phyloP scores from a whole-genome alignment of 2,113 vertebrate genomes.

The Barnardius zonarius region DNA sequence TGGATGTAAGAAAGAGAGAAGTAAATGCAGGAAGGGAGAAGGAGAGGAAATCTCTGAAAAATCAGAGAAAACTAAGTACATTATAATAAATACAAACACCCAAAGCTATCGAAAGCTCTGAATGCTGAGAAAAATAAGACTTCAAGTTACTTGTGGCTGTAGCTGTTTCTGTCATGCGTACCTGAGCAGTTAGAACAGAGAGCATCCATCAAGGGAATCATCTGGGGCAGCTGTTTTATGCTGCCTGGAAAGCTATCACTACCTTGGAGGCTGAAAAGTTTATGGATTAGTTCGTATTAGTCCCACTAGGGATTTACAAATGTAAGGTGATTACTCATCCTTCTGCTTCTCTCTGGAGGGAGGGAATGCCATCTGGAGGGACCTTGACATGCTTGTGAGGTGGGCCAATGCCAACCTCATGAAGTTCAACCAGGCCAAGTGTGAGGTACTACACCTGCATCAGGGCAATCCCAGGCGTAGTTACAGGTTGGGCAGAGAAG shows the following conservation, averaged over 20 bases:
- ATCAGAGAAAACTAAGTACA: background rate
- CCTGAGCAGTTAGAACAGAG: background rate
- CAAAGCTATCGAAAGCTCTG: background rate
- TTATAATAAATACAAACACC: background rate
- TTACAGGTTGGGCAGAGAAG: background rate
- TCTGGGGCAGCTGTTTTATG: rapidly evolving
- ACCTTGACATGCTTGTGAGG: background rate
- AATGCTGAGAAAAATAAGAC: background rate
- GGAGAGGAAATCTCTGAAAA: background rate
- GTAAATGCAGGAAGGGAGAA: background rate
- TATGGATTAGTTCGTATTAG: background rate
- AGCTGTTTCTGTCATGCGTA: background rate
- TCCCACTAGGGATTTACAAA: background rate
- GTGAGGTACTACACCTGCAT: background rate
- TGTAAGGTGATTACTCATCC: background rate
- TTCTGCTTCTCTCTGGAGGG: background rate
- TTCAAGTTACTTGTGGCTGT: rapidly evolving
- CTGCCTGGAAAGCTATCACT: background rate
- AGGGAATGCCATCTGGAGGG: background rate
- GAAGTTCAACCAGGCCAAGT: background rate
- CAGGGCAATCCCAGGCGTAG: background rate
- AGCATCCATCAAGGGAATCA: rapidly evolving
- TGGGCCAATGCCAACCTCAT: background rate
- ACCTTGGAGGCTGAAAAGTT: background rate
- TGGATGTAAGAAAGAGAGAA: background rate